Percentiles rank a stretch among this genome's conserved stretches.
Conservation (phyloP, 2,888 invertebrate genomes). For the Nycteola revayana region DNA sequence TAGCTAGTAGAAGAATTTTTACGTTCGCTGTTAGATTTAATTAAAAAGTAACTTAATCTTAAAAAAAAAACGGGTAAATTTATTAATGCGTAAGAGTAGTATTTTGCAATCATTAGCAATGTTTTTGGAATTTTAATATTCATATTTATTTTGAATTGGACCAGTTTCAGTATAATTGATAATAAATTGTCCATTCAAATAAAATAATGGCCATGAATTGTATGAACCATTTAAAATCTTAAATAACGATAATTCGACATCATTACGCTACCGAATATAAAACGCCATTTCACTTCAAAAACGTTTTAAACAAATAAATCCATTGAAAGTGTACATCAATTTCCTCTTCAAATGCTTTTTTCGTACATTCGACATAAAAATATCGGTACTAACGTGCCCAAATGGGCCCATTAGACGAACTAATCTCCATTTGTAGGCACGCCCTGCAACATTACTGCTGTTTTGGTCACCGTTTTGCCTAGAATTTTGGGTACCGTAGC, state of each 20-base stretch:
- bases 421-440: slow-evolving; percentile 65
- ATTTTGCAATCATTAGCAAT: no score
- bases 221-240: no score
- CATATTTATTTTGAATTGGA: no score
- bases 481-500: slow-evolving; percentile 37
- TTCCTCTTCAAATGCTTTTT: slow-evolving; percentile 14
- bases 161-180: no score
- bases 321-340: slow-evolving; percentile 26
- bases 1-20: no score
- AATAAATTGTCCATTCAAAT: no score
- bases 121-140: no score
- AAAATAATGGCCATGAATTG: no score
- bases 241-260: not conserved
- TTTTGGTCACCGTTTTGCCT: slow-evolving; percentile 52
- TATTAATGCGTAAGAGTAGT: no score
- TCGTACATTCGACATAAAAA: slow-evolving; percentile 27
- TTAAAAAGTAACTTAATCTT: no score
- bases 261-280: not conserved
- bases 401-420: slow-evolving; percentile 67
- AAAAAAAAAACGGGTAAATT: no score
- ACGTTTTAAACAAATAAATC: slow-evolving; percentile 23
- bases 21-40: no score
- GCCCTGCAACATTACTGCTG: slow-evolving; percentile 43
- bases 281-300: slow-evolving; percentile 1
- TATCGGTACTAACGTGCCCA: slow-evolving; percentile 42